phyloP scores from a whole-genome alignment of 2,113 vertebrate species.

The Rousettus leschenaultii region DNA sequence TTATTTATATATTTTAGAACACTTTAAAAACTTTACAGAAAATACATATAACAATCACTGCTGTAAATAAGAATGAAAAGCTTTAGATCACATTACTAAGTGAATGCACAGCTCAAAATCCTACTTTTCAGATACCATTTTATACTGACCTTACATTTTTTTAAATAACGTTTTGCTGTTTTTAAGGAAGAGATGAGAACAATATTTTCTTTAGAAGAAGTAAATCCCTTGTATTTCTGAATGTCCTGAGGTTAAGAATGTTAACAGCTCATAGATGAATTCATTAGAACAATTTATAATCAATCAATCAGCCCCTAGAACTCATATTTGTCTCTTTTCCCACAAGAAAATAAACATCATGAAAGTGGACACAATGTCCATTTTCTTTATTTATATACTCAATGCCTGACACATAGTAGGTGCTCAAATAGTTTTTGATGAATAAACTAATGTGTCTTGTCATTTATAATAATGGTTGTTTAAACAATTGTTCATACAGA shows the following conservation, averaged over 20 bases:
- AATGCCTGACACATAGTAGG: neutral
- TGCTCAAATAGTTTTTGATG: neutral
- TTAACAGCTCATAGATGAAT: neutral
- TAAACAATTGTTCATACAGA: neutral
- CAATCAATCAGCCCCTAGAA: neutral
- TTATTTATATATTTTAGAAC: neutral
- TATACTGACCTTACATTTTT: neutral
- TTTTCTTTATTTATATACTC: neutral
- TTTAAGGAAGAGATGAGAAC: neutral
- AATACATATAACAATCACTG: neutral
- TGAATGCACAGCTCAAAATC: neutral
- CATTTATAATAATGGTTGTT: neutral
- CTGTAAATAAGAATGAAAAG: neutral
- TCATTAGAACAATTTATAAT: neutral
- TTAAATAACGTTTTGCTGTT: neutral
- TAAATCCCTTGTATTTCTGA: conserved; percentile 1
- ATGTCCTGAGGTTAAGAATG: neutral
- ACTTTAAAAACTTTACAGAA: neutral
- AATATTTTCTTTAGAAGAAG: neutral
- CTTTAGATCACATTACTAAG: neutral
- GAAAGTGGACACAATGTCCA: neutral
- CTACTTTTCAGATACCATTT: neutral
- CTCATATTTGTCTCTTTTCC: neutral
- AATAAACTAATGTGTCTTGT: neutral
- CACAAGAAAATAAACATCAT: neutral